phyloP scores from a whole-genome alignment of 2,888 invertebrate species.

The Druceiella hillmani region DNA sequence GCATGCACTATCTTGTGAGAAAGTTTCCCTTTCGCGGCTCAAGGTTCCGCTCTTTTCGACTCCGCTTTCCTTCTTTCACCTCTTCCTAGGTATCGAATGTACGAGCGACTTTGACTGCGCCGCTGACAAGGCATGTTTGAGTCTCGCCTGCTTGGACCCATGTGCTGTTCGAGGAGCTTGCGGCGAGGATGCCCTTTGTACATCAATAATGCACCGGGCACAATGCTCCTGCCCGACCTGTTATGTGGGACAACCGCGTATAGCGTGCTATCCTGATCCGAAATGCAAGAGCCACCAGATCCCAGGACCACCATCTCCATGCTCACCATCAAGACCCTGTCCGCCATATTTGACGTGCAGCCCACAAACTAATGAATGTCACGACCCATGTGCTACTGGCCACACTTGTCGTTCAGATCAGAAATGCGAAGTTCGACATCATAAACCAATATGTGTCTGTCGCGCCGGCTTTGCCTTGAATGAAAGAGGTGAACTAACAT shows the following conservation, averaged over 20 bases:
- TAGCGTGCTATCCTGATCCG: constrained; percentile 73
- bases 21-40: constrained; percentile 85
- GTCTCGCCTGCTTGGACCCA: constrained; percentile 86
- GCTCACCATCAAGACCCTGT: constrained; percentile 66
- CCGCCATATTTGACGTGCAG: constrained; percentile 72
- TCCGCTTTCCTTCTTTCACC: constrained; percentile 54
- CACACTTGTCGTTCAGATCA: constrained; percentile 76
- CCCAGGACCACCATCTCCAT: constrained; percentile 55
- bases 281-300: constrained; percentile 64
- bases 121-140: constrained; percentile 86
- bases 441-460: constrained; percentile 82
- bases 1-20: constrained; percentile 71
- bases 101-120: constrained; percentile 88
- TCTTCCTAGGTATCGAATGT: constrained; percentile 77
- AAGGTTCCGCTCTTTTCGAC: constrained; percentile 70
- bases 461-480: constrained; percentile 84
- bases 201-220: constrained; percentile 76
- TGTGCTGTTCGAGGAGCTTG: constrained; percentile 85
- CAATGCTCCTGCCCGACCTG: constrained; percentile 87
- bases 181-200: constrained; percentile 84
- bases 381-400: constrained; percentile 70
- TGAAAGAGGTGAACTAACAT: constrained; percentile 80
- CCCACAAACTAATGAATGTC: constrained; percentile 62
- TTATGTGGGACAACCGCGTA: constrained; percentile 76
- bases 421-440: constrained; percentile 82